Evolutionary conservation across 1,140 invertebrate species (phyloP).

Genomic region (Dreissena polymorpha): DNA sequence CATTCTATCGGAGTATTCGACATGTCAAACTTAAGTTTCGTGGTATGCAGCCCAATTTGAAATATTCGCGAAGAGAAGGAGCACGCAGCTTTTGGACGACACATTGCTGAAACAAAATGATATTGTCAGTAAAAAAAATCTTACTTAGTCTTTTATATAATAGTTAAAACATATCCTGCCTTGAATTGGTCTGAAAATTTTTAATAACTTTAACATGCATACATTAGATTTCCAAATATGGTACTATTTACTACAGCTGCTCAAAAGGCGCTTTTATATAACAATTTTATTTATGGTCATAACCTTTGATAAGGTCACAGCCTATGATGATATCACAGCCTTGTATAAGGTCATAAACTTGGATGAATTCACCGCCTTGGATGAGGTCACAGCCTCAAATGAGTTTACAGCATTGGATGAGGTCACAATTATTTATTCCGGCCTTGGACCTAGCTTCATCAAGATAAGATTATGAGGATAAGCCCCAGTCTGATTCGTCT

Average conservation of each 20-base stretch:
- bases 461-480: too few species aligned
- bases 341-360: too few species aligned
- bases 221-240: not conserved
- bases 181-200: not conserved
- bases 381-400: too few species aligned
- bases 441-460: too few species aligned
- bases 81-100: not conserved
- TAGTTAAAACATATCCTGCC: not conserved
- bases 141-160: not conserved
- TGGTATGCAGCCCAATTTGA: slow-evolving; percentile 4
- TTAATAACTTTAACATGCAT: not conserved
- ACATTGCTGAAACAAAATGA: slow-evolving; percentile 12
- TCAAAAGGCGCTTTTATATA: not conserved
- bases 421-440: too few species aligned
- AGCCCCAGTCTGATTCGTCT: too few species aligned
- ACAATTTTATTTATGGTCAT: too few species aligned
- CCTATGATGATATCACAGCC: not conserved
- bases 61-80: slow-evolving; percentile 4
- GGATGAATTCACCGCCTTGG: too few species aligned
- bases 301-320: not conserved
- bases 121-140: not conserved
- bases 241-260: not conserved
- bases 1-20: not conserved
- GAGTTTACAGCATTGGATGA: too few species aligned
- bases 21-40: not conserved